Evolutionary conservation across 2,797 vertebrate genomes (phyloP).

Genomic region (Xenops minutus): DNA sequence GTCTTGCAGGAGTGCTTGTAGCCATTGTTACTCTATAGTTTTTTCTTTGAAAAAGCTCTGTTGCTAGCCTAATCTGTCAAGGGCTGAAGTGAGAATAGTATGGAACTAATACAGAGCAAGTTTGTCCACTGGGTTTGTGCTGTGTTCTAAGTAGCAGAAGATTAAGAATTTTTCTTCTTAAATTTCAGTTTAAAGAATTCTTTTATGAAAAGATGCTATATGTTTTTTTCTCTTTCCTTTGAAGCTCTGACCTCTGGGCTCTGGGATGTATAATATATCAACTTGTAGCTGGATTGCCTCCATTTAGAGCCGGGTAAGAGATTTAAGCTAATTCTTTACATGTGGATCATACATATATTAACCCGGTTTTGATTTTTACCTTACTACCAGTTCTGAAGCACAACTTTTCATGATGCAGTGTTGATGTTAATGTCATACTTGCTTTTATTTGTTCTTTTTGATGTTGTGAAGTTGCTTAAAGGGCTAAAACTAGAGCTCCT

Average conservation of each 20-base stretch:
- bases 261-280: constrained; percentile 99
- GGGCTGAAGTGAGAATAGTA: neutral
- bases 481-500: neutral
- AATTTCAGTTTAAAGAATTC: neutral
- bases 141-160: neutral
- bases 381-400: neutral
- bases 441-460: neutral
- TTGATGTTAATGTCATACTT: neutral
- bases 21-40: neutral
- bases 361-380: neutral
- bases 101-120: neutral
- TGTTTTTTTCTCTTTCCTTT: neutral
- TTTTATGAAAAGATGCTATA: neutral
- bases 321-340: neutral
- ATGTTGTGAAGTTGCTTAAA: neutral
- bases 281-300: constrained; percentile 96
- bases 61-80: neutral
- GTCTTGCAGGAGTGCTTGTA: neutral
- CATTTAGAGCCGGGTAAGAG: constrained; percentile 96
- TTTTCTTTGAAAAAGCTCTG: neutral
- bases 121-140: neutral
- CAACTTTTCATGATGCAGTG: neutral
- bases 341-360: neutral
- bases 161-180: neutral
- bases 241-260: constrained; percentile 97